These are phyloP conservation scores for Tauraco erythrolophus DNA, from an alignment of 2,113 vertebrate species.

Conservation along the genomic window DNA sequence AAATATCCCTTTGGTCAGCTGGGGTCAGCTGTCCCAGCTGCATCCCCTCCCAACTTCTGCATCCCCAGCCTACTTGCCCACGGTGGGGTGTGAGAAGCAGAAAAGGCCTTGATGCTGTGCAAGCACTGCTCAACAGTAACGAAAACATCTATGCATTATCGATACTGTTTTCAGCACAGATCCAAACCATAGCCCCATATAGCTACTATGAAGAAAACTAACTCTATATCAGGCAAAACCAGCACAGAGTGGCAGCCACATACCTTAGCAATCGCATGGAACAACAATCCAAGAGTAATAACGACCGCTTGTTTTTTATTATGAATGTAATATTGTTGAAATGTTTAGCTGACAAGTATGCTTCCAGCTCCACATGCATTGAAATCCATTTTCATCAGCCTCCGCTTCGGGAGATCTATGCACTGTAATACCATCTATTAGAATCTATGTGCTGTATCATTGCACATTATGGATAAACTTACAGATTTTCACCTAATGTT, in stretches of 20 bases:
- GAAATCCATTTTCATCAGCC: slow-evolving; percentile 67
- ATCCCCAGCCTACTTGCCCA: too few relatives aligned
- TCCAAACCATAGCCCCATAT: too few relatives aligned
- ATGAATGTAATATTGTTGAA: slow-evolving; percentile 62
- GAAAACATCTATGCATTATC: too few relatives aligned
- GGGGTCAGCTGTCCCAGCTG: too few relatives aligned
- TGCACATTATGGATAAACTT: slow-evolving; percentile 76
- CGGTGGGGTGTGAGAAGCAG: too few relatives aligned
- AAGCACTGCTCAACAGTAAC: too few relatives aligned
- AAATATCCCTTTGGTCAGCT: too few relatives aligned
- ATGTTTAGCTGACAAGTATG: slow-evolving; percentile 27
- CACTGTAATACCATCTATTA: slow-evolving; percentile 67
- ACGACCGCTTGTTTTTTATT: slow-evolving; percentile 45
- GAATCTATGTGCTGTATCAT: slow-evolving; percentile 77
- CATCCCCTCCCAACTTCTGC: too few relatives aligned
- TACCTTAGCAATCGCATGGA: background rate
- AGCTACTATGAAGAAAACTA: too few relatives aligned
- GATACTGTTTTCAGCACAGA: too few relatives aligned
- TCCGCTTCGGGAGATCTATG: slow-evolving; percentile 61
- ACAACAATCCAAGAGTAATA: slow-evolving; percentile 5
- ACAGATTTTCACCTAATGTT: slow-evolving; percentile 69
- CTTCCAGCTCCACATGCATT: slow-evolving; percentile 43
- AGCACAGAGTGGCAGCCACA: background rate
- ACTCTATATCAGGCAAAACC: too few relatives aligned
- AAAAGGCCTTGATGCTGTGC: too few relatives aligned